Conservation (phyloP, 92 coral and sea anemone genomes). For the Heteractis magnifica region DNA sequence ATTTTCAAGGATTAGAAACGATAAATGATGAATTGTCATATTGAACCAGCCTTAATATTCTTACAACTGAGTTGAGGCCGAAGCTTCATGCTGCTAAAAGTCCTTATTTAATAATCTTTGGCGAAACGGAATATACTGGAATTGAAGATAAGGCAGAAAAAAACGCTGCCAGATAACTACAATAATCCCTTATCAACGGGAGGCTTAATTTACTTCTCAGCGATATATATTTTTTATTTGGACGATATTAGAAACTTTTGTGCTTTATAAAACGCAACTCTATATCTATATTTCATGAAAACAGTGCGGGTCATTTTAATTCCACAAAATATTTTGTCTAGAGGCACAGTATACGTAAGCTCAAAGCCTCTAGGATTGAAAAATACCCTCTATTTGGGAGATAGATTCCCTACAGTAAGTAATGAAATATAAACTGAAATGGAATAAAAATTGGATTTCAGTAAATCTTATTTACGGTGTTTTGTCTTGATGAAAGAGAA, state of each 20-base stretch:
- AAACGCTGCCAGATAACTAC: not conserved
- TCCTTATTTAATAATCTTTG: not conserved
- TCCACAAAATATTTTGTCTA: not conserved
- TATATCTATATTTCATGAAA: not conserved
- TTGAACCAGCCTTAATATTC: not conserved
- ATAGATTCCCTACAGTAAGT: not conserved
- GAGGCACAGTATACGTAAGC: not conserved
- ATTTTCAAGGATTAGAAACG: no score
- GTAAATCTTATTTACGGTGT: not conserved
- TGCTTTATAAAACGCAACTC: not conserved
- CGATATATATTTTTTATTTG: not conserved
- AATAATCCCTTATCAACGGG: not conserved
- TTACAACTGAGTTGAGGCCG: not conserved
- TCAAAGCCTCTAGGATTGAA: not conserved
- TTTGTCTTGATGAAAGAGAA: not conserved
- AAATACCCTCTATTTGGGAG: not conserved
- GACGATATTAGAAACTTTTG: not conserved
- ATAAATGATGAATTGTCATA: no score
- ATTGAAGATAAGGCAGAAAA: not conserved
- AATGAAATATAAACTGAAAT: not conserved
- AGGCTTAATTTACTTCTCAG: not conserved
- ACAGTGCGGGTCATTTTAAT: not conserved
- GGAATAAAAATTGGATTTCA: not conserved
- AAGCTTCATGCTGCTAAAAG: slow-evolving; percentile 1
- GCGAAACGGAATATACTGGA: not conserved